Evolutionary conservation across 2,797 vertebrate species (phyloP).

Genomic region (Myoxocephalus aenaeus): DNA sequence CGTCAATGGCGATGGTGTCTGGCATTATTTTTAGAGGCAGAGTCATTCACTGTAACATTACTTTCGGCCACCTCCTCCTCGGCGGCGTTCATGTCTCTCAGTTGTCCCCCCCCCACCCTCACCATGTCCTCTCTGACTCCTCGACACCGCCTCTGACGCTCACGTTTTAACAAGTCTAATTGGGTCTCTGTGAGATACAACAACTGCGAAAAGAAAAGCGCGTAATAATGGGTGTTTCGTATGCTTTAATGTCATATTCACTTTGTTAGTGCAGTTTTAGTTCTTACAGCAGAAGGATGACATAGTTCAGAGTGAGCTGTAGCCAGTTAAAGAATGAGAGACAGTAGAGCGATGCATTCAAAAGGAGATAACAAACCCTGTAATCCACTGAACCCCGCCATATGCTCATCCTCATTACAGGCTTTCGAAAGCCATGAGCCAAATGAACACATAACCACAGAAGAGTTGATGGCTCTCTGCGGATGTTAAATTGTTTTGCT

Average conservation of each 20-base stretch:
- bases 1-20: constrained; percentile 9
- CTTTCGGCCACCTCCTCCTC: constrained; percentile 52
- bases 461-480: constrained; percentile 11
- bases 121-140: constrained; percentile 35
- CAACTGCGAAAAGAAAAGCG: constrained; percentile 12
- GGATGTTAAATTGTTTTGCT: constrained; percentile 44
- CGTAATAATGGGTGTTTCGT: not conserved
- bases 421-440: constrained; percentile 32
- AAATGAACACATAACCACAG: constrained; percentile 2
- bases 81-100: constrained; percentile 29
- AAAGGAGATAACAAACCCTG: constrained; percentile 9
- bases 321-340: constrained; percentile 22
- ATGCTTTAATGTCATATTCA: constrained; percentile 3
- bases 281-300: not conserved
- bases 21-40: constrained; percentile 60
- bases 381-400: constrained; percentile 39
- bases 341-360: constrained; percentile 2
- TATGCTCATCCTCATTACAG: constrained; percentile 52
- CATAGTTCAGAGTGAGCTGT: constrained; percentile 7
- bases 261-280: not conserved
- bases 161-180: constrained; percentile 35
- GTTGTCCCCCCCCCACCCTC: not conserved
- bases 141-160: constrained; percentile 38
- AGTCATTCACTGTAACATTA: constrained; percentile 52
- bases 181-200: constrained; percentile 23